A percentile compares a stretch with the other conserved stretches of the same genome.
These are phyloP conservation scores for Apaloderma vittatum DNA, from an alignment of 2,113 vertebrate species.

Conservation along the genomic window DNA sequence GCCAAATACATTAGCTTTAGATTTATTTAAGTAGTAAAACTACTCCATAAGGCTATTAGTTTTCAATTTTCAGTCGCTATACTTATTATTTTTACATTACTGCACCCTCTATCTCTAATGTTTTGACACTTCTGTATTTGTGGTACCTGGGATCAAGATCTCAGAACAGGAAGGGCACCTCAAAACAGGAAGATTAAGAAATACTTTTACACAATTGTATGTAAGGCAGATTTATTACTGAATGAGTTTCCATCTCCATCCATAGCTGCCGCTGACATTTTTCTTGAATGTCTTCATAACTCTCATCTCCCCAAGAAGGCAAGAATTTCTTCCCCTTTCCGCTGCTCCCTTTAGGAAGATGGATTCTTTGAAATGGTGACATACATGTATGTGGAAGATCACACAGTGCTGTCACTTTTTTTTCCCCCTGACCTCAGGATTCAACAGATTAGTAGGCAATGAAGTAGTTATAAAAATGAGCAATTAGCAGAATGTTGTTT, in stretches of 20 bases:
- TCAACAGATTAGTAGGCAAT: not conserved
- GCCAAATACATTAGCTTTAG: not conserved
- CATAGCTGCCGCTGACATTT: not conserved
- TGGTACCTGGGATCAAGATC: not conserved
- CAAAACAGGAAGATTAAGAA: not conserved
- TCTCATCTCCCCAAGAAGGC: rapidly evolving
- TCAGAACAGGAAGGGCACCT: not conserved
- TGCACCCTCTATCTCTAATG: not conserved
- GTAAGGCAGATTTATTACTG: not conserved
- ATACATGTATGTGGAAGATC: not conserved
- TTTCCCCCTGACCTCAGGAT: not conserved
- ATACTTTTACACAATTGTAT: not conserved
- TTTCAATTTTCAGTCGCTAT: not conserved
- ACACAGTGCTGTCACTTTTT: not conserved
- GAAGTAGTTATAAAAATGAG: not conserved
- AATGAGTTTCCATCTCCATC: not conserved
- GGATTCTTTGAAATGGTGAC: not conserved
- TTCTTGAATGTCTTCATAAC: not conserved
- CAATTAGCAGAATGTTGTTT: not conserved
- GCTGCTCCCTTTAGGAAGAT: not conserved
- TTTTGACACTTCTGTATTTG: not conserved
- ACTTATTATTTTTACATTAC: not conserved
- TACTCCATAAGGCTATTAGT: not conserved
- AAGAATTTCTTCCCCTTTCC: not conserved
- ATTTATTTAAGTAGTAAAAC: not conserved